Evolutionary conservation across 1,140 invertebrate genomes (phyloP), one percentile per base, ranked within the genome.

Genomic region (Battus philenor): DNA sequence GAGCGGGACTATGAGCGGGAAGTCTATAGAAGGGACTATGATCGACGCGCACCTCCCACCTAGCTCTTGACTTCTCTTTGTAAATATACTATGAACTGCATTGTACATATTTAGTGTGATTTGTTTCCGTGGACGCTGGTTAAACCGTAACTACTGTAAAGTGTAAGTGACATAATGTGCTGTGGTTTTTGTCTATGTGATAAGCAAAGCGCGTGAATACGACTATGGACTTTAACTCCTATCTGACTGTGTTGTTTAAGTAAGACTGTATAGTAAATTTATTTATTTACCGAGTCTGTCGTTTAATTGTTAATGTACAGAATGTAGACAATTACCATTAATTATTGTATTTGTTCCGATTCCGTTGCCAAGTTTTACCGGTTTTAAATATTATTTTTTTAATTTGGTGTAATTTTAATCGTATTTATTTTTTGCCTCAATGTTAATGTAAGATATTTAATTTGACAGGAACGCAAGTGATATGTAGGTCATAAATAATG

Each of bases 181-280:
- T 82, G 76, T 79, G 76, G 69, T 76, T 77, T 69, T 79, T 74
- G 67, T 77, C 70, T 76, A 75, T 73, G 73, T 82, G 78, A 79
- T 85, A 84, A 82, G 72, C 62, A 46, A 74, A 79, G 61, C 67
- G 74, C 70, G 68, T 57, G 59, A 66, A 65, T 66, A 52, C 50
- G 53, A 69, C 50, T 53, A 51, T 52, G 47, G 50, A 73, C 66
- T 41, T 66, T 58, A 41, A 54, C 49, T 59, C 57, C 59, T 61
- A 58, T 56, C 57, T 78, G 66, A 77, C 64, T 74, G 62, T 75
- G 59, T 69, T 71, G 67, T 71, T 44, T 78, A 77, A 72, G 72
- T 81, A 65, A 79, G 73, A 78, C 73, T 85, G 81, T 85, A 82
- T 78, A 82, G 76, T 73, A 68, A 83, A 80, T 78, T 80, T 77